These are phyloP conservation scores for Mamestra configurata DNA, from an alignment of 1,140 invertebrate genomes.

Conservation along the genomic window DNA sequence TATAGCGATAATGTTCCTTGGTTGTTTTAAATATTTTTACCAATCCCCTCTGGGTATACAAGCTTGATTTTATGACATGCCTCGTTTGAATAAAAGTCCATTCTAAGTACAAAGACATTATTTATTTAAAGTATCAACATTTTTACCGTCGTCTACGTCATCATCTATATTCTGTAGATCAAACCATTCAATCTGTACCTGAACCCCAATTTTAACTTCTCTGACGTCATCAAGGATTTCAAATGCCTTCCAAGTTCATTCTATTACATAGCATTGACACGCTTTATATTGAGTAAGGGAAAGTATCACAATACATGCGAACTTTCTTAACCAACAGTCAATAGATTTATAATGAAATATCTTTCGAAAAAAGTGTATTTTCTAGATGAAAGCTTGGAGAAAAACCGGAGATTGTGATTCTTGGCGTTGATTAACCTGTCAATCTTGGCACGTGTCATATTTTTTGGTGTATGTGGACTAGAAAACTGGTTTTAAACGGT, in stretches of 20 bases:
- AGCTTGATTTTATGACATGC: no score
- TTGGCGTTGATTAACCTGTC: background rate
- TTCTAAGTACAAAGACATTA: no score
- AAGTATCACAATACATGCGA: constrained; percentile 25
- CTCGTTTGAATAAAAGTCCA: no score
- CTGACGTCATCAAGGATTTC: background rate
- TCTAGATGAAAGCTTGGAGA: constrained; percentile 8
- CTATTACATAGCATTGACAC: background rate
- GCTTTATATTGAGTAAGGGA: constrained; percentile 25
- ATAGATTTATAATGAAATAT: constrained; percentile 12
- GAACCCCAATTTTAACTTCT: background rate
- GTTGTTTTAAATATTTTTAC: no score
- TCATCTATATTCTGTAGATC: background rate
- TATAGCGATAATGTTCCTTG: no score
- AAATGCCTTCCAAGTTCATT: constrained; percentile 9
- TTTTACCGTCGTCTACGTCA: no score
- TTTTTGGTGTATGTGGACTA: constrained; percentile 22
- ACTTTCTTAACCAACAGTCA: constrained; percentile 15
- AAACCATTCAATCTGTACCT: background rate
- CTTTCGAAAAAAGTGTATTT: constrained; percentile 1
- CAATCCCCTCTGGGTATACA: no score
- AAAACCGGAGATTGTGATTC: constrained; percentile 6
- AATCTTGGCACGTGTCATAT: constrained; percentile 1
- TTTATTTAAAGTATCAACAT: no score
- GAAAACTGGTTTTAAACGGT: background rate